These are phyloP conservation scores for Hermodice carunculata DNA, from an alignment of 2,888 invertebrate genomes.

Conservation along the genomic window DNA sequence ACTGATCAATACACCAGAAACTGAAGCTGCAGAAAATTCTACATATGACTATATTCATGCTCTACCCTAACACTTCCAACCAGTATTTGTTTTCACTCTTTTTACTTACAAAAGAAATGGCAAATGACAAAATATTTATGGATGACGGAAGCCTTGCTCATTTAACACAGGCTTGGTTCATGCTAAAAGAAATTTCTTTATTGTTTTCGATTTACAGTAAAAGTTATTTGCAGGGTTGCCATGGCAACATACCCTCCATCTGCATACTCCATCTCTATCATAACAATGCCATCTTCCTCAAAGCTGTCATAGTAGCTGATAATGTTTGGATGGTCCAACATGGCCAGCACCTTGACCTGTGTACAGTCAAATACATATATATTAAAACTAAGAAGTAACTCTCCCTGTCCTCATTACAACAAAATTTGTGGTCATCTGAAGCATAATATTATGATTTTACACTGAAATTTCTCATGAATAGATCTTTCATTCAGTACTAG, in stretches of 20 bases:
- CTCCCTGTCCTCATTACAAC: neutral
- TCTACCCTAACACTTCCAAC: too few relatives aligned
- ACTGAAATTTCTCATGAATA: neutral
- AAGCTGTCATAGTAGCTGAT: conserved; percentile 82
- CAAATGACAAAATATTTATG: too few relatives aligned
- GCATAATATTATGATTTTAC: neutral
- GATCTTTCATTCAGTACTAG: neutral
- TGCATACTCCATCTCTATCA: conserved; percentile 86
- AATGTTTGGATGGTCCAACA: conserved; percentile 81
- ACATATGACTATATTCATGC: too few relatives aligned
- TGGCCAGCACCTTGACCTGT: conserved; percentile 75
- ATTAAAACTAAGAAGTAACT: conserved; percentile 1
- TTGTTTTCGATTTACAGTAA: too few relatives aligned
- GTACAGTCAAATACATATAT: neutral
- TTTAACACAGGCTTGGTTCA: too few relatives aligned
- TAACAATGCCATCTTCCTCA: conserved; percentile 78
- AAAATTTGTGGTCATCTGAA: neutral
- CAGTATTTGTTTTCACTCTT: too few relatives aligned
- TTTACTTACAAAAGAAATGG: too few relatives aligned
- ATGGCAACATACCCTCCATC: conserved; percentile 75
- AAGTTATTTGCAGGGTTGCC: too few relatives aligned
- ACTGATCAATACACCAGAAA: too few relatives aligned
- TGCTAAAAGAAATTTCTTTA: too few relatives aligned
- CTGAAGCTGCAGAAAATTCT: too few relatives aligned
- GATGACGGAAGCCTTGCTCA: too few relatives aligned